Evolutionary conservation across 2,888 invertebrate species (phyloP).

Genomic region (Diaperis boleti): DNA sequence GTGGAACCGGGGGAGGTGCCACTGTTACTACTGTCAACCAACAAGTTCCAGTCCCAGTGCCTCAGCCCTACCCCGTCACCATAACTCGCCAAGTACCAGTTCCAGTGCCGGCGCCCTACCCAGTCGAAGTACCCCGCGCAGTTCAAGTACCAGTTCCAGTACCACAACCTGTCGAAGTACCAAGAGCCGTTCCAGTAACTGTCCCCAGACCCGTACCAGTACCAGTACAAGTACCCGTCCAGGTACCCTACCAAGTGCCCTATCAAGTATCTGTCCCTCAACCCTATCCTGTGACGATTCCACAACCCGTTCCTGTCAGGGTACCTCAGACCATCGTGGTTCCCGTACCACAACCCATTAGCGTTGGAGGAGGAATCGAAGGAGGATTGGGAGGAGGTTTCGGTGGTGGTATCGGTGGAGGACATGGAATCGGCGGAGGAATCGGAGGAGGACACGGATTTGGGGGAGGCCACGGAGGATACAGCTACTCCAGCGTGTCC

Average conservation of each 20-base stretch:
- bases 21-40: constrained; percentile 60
- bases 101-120: constrained; percentile 69
- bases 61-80: constrained; percentile 64
- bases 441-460: constrained; percentile 40
- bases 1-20: constrained; percentile 59
- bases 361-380: constrained; percentile 42
- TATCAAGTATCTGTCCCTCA: constrained; percentile 58
- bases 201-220: constrained; percentile 61
- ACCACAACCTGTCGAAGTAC: constrained; percentile 61
- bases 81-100: constrained; percentile 68
- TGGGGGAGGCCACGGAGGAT: constrained; percentile 47
- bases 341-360: constrained; percentile 51
- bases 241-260: constrained; percentile 42
- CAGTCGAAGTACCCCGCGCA: constrained; percentile 68
- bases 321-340: constrained; percentile 54
- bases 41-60: constrained; percentile 62
- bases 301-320: constrained; percentile 55
- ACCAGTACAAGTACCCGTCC: constrained; percentile 37
- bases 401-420: constrained; percentile 37
- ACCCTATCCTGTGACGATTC: constrained; percentile 53
- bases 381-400: constrained; percentile 37
- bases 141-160: constrained; percentile 66
- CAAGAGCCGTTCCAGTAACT: constrained; percentile 62
- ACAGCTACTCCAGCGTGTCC: constrained; percentile 57
- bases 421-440: constrained; percentile 36